phyloP scores from a whole-genome alignment of 2,113 vertebrate genomes.

The Sminthopsis crassicaudata region DNA sequence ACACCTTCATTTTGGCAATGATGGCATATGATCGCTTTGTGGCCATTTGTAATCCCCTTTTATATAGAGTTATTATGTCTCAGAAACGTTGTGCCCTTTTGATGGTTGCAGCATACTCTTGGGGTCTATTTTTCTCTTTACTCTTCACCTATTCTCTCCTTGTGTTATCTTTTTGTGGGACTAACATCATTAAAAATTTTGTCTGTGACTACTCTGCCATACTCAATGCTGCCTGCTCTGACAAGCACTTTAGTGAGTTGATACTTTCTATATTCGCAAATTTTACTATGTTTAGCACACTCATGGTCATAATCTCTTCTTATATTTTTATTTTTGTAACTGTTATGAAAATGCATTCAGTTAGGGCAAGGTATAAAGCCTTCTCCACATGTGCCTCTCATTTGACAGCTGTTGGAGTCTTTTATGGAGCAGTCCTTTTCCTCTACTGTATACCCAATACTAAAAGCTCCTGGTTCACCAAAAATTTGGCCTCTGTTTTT shows the following conservation, averaged over 20 bases:
- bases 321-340: conserved; percentile 31
- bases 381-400: conserved; percentile 52
- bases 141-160: not conserved
- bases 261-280: not conserved
- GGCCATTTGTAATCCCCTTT: not conserved
- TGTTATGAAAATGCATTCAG: conserved; percentile 46
- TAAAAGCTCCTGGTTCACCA: conserved; percentile 46
- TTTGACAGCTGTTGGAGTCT: conserved; percentile 15
- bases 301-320: conserved; percentile 24
- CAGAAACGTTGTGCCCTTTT: not conserved
- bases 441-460: conserved; percentile 54
- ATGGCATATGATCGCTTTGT: no score
- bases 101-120: not conserved
- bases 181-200: conserved; percentile 43
- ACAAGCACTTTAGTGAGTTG: not conserved
- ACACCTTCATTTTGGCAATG: not conserved
- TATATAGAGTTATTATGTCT: not conserved
- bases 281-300: conserved; percentile 10
- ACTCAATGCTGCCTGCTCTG: conserved; percentile 42
- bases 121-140: not conserved
- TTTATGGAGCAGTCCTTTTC: conserved; percentile 52
- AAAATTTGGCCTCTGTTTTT: conserved; percentile 68
- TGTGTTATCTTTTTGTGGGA: conserved; percentile 28
- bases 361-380: not conserved
- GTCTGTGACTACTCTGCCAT: conserved; percentile 58